phyloP scores from a whole-genome alignment of 2,888 invertebrate genomes.

The Pycnomerus fuliginosus region DNA sequence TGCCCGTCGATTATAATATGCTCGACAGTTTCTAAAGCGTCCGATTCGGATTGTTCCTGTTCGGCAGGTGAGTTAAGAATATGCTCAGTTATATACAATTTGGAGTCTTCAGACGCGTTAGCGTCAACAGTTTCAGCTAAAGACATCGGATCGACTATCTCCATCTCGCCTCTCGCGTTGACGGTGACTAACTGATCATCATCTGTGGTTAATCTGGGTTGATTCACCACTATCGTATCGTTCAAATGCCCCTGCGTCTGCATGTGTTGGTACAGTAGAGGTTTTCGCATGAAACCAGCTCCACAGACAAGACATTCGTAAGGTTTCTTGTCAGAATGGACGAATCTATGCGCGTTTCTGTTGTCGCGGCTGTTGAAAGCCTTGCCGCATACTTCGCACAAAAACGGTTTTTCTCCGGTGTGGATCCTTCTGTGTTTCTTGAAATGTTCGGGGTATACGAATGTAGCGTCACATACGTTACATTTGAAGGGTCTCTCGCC shows the following conservation, averaged over 20 bases:
- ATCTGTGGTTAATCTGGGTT: slow-evolving; percentile 68
- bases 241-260: slow-evolving; percentile 71
- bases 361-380: slow-evolving; percentile 83
- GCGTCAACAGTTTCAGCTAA: slow-evolving; percentile 25
- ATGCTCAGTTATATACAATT: slow-evolving; percentile 58
- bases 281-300: slow-evolving; percentile 81
- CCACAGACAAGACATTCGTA: slow-evolving; percentile 82
- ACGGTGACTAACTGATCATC: slow-evolving; percentile 55
- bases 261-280: slow-evolving; percentile 76
- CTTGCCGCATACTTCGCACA: slow-evolving; percentile 74
- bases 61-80: slow-evolving; percentile 42
- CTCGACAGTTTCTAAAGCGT: slow-evolving; percentile 36
- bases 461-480: slow-evolving; percentile 70
- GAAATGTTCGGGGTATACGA: slow-evolving; percentile 81
- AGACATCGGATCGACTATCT: slow-evolving; percentile 39
- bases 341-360: slow-evolving; percentile 79
- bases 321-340: slow-evolving; percentile 84
- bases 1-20: slow-evolving; percentile 51
- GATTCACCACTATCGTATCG: slow-evolving; percentile 80
- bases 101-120: slow-evolving; percentile 45
- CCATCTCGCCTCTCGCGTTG: slow-evolving; percentile 48
- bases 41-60: slow-evolving; percentile 32
- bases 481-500: slow-evolving; percentile 78
- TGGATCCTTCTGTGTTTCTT: slow-evolving; percentile 79
- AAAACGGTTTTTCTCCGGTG: slow-evolving; percentile 73